phyloP scores from a whole-genome alignment of 1,140 invertebrate species.

The Drosophila grimshawi region DNA sequence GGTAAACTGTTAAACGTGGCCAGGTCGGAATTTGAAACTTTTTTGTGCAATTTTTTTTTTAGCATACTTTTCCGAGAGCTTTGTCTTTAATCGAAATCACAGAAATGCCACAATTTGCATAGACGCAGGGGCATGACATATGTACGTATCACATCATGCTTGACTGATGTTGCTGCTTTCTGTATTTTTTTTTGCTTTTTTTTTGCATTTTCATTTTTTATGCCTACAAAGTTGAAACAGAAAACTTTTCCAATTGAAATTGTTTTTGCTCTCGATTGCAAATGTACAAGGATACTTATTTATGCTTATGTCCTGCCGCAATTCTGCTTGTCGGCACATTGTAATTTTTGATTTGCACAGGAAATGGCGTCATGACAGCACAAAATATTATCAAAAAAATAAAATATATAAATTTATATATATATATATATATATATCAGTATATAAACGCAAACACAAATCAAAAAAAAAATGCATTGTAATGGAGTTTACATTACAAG shows the following conservation, averaged over 20 bases:
- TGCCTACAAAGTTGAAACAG: conserved; percentile 49
- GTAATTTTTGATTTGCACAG: conserved; percentile 64
- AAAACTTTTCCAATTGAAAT: conserved; percentile 73
- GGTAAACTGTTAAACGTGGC: conserved; percentile 77
- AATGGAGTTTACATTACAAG: conserved; percentile 54
- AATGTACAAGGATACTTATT: conserved; percentile 39
- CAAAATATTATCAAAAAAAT: conserved; percentile 6
- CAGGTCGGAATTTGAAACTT: conserved; percentile 65
- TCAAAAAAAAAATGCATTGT: conserved; percentile 36
- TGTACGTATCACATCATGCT: conserved; percentile 14
- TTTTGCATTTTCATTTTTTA: conserved; percentile 19
- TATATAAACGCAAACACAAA: neutral
- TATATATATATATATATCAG: no score
- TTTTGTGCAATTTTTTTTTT: conserved; percentile 22
- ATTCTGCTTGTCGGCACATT: conserved; percentile 23
- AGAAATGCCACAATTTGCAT: conserved; percentile 62
- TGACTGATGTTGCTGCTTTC: conserved; percentile 53
- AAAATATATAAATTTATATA: neutral
- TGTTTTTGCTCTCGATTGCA: conserved; percentile 67
- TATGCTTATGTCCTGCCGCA: conserved; percentile 40
- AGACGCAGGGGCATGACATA: conserved; percentile 25
- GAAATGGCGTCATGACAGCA: conserved; percentile 37
- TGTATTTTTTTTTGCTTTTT: conserved; percentile 6
- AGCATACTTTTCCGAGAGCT: neutral
- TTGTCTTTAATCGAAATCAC: conserved; percentile 64